Conservation (phyloP, 2,113 vertebrate genomes). For the Chloebia gouldiae region DNA sequence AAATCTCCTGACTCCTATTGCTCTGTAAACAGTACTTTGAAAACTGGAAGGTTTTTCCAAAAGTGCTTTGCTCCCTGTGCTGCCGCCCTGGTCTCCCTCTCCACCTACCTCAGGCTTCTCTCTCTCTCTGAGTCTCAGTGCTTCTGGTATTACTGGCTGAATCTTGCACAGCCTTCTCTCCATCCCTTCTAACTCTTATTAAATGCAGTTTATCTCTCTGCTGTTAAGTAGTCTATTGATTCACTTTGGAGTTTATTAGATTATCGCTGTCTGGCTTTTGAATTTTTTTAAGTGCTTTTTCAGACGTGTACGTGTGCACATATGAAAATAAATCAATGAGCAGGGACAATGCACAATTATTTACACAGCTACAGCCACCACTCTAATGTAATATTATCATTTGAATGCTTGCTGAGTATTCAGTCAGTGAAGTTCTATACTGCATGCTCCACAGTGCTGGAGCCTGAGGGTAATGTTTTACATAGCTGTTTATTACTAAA, state of each 20-base stretch:
- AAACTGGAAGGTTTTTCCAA: background rate
- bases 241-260: conserved; percentile 64
- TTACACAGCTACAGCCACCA: conserved; percentile 41
- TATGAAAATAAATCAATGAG: conserved; percentile 57
- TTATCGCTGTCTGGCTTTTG: conserved; percentile 53
- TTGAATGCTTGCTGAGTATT: conserved; percentile 60
- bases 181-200: conserved; percentile 50
- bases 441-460: conserved; percentile 24
- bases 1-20: background rate
- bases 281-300: conserved; percentile 43
- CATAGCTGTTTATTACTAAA: conserved; percentile 66
- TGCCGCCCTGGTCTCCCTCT: background rate
- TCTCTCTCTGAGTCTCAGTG: background rate
- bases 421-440: conserved; percentile 48
- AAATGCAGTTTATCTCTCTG: conserved; percentile 60
- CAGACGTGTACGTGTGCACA: background rate
- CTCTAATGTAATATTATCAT: conserved; percentile 62
- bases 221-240: conserved; percentile 61
- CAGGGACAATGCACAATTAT: conserved; percentile 53
- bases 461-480: conserved; percentile 62
- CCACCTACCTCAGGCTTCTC: background rate
- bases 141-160: background rate
- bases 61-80: background rate
- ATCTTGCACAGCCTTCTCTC: background rate
- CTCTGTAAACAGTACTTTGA: background rate